Evolutionary conservation across 92 coral and sea anemone genomes (phyloP).

Genomic region (Actinernus sp.): DNA sequence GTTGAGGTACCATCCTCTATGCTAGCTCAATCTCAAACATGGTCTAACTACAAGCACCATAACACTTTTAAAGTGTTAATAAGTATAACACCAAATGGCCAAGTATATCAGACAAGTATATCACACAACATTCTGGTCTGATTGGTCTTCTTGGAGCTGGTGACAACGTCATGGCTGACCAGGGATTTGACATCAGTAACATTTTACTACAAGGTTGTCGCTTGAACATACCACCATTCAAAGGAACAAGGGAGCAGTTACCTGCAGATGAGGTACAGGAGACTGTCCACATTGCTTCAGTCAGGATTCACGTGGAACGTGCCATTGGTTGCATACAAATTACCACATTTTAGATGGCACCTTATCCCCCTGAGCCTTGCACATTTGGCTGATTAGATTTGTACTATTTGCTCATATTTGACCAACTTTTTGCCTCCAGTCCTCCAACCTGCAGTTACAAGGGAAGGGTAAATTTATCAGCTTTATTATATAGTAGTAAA

Average conservation of each 20-base stretch:
- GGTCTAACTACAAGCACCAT: too few species aligned
- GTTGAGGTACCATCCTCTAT: conserved; percentile 13
- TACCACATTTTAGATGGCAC: conserved; percentile 61
- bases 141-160: conserved; percentile 9
- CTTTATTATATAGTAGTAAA: too few species aligned
- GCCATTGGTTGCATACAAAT: conserved; percentile 57
- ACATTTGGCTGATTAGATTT: conserved; percentile 48
- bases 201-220: conserved; percentile 5
- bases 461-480: too few species aligned
- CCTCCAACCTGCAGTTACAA: too few species aligned
- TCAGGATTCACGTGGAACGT: conserved; percentile 52
- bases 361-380: conserved; percentile 46
- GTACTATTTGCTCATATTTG: conserved; percentile 34
- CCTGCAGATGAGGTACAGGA: conserved; percentile 27
- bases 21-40: conserved; percentile 14
- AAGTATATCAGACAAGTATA: conserved; percentile 8
- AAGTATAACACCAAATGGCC: conserved; percentile 17
- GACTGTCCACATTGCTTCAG: conserved; percentile 37
- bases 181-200: neutral
- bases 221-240: conserved; percentile 57
- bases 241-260: conserved; percentile 45
- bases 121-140: neutral
- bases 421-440: conserved; percentile 47
- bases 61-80: conserved; percentile 18
- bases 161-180: conserved; percentile 14